Conservation (phyloP, 1,140 invertebrate genomes). For the Lepidotrigona ventralis region DNA sequence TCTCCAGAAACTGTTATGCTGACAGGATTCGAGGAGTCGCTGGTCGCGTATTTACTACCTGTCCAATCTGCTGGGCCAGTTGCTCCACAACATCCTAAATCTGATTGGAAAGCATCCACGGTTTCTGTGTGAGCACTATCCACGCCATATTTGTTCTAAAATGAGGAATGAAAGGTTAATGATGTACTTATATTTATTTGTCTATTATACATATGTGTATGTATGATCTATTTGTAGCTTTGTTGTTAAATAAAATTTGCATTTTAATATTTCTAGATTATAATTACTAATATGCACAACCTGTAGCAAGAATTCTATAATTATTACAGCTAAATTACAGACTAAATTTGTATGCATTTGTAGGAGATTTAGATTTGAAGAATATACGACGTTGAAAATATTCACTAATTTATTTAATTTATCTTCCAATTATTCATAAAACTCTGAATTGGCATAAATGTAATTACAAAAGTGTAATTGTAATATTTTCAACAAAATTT, state of each 20-base stretch:
- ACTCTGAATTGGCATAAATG: background rate
- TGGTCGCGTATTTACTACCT: constrained; percentile 82
- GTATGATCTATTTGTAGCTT: background rate
- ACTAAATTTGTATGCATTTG: background rate
- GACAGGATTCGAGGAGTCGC: constrained; percentile 58
- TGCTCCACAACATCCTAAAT: constrained; percentile 87
- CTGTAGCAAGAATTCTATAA: background rate
- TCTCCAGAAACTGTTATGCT: constrained; percentile 69
- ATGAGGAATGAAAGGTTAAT: constrained; percentile 15
- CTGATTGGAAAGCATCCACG: constrained; percentile 86
- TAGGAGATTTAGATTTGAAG: background rate
- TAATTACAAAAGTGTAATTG: background rate
- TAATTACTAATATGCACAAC: background rate
- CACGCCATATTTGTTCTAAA: constrained; percentile 84
- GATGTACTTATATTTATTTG: background rate
- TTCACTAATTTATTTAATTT: too few relatives aligned
- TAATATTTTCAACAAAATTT: background rate
- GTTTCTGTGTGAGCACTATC: constrained; percentile 82
- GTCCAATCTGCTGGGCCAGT: constrained; percentile 86
- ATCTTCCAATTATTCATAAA: background rate
- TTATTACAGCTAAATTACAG: background rate
- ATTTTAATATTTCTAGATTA: background rate
- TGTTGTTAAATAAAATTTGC: background rate
- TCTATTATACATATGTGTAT: background rate
- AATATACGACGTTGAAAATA: too few relatives aligned